phyloP scores from a whole-genome alignment of 2,888 invertebrate genomes.

The Podotricha telesiphe region DNA sequence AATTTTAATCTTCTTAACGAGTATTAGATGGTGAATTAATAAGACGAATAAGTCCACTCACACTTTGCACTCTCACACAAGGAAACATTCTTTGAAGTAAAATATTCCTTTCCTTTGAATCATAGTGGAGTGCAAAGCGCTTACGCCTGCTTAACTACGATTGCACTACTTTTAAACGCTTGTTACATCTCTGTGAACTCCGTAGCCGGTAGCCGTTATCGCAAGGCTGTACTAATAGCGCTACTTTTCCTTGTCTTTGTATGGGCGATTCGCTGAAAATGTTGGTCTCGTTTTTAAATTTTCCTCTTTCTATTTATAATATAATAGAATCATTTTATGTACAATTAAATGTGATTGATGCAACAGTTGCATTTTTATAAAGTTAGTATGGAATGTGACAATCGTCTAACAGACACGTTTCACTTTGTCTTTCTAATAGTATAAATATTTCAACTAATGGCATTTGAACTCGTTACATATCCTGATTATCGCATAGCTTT shows the following conservation, averaged over 20 bases:
- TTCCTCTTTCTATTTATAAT: background rate
- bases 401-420: no score
- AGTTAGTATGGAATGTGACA: no score
- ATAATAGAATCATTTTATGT: background rate
- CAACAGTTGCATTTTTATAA: background rate
- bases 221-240: constrained; percentile 8
- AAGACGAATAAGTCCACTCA: background rate
- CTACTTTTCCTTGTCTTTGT: constrained; percentile 23
- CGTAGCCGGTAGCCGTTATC: constrained; percentile 23
- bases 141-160: constrained; percentile 28
- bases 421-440: no score
- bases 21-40: background rate
- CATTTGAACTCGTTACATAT: no score
- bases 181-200: constrained; percentile 26
- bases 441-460: no score
- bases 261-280: background rate
- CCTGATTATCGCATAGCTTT: no score
- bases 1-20: background rate
- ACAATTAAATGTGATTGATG: background rate
- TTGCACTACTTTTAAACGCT: constrained; percentile 28
- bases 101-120: constrained; percentile 26
- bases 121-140: constrained; percentile 15
- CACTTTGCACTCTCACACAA: background rate
- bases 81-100: constrained; percentile 19
- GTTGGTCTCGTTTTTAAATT: constrained; percentile 9